Base-by-base conservation (phyloP, 2,888 invertebrate genomes). In the Xestia xanthographa region DNA sequence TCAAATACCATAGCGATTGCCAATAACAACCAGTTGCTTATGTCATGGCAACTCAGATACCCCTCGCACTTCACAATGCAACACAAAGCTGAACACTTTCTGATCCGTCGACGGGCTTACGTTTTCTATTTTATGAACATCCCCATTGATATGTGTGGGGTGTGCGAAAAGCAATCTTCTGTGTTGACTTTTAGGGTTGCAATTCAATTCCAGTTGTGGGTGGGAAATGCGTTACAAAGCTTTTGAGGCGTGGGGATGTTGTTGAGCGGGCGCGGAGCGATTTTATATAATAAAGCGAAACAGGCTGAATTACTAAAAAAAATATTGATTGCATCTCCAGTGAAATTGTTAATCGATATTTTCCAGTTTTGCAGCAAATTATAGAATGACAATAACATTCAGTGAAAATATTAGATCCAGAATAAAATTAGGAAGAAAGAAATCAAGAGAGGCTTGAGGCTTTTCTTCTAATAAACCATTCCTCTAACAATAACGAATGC, bases 51-150 rank as follows among this genome's bases (percentile, higher is more conserved):
- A 72, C 68, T 75, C 63, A 77, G 66, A 79, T 84, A 77, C 66
- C 58, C 70, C 78, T 70, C 66, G 48, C 71, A 62, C 77, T 82
- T 68, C 71, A 87, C 88, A 88, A 83, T 77, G 66, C 79, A 86
- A 79, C 83, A 86, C 86, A 86, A 88, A 83, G 87, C 86, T 86
- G 82, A 88, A 86, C 87, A 88, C 83, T 86, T 83, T 79, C 82
- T 86, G 86, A 87, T 86, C 87, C 82, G 82, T 87, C 84, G 66
- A 66, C 74, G 43, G 79, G 79, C 83, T 86, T 86, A 84, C 84
- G 69, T 83, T 86, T 87, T 86, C 85, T 85, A 86, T 86, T 86
- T 88, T 86, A 86, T 83, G 69, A 84, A 86, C 88, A 80, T 78
- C 78, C 74, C 77, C 60, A 82, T 86, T 82, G 79, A 83, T 79